Percentiles rank a stretch among this genome's conserved stretches.
Conservation (phyloP, 37 sponge, comb jelly and placozoan species). For the Petrosia ficiformis region DNA sequence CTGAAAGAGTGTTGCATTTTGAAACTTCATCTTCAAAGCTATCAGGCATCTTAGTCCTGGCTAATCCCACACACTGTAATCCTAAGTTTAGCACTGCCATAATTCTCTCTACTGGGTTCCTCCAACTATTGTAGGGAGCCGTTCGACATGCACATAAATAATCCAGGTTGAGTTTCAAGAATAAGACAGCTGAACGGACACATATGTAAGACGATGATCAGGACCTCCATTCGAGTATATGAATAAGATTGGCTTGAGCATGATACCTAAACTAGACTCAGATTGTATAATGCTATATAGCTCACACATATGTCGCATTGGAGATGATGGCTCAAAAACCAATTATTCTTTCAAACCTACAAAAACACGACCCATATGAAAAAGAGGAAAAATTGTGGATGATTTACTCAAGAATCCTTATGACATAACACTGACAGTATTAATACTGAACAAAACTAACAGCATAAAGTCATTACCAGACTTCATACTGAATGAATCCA, state of each 20-base stretch:
- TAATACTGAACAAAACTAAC: too few relatives aligned
- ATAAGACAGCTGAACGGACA: slow-evolving; percentile 39
- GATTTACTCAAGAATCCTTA: too few relatives aligned
- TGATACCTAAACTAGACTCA: not conserved
- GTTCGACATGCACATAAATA: slow-evolving; percentile 29
- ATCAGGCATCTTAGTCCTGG: slow-evolving; percentile 13
- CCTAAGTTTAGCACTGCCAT: slow-evolving; percentile 28
- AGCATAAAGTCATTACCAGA: too few relatives aligned
- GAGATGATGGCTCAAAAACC: slow-evolving; percentile 48
- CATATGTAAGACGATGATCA: slow-evolving; percentile 47
- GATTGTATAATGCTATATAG: not conserved
- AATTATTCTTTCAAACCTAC: slow-evolving; percentile 42
- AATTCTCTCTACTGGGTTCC: slow-evolving; percentile 24
- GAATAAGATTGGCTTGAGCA: slow-evolving; percentile 25
- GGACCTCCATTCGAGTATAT: slow-evolving; percentile 62
- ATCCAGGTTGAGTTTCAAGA: slow-evolving; percentile 49
- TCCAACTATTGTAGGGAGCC: slow-evolving; percentile 37
- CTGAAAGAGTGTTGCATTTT: slow-evolving; percentile 5
- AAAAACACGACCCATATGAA: not conserved
- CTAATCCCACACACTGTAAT: slow-evolving; percentile 50
- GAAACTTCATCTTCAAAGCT: slow-evolving; percentile 6
- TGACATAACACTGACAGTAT: too few relatives aligned
- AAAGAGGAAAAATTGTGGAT: too few relatives aligned
- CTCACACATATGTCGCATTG: slow-evolving; percentile 46
- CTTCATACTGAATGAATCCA: too few relatives aligned